These are phyloP conservation scores for Lepidochitona cinerea DNA, from an alignment of 2,888 invertebrate species.

Conservation along the genomic window DNA sequence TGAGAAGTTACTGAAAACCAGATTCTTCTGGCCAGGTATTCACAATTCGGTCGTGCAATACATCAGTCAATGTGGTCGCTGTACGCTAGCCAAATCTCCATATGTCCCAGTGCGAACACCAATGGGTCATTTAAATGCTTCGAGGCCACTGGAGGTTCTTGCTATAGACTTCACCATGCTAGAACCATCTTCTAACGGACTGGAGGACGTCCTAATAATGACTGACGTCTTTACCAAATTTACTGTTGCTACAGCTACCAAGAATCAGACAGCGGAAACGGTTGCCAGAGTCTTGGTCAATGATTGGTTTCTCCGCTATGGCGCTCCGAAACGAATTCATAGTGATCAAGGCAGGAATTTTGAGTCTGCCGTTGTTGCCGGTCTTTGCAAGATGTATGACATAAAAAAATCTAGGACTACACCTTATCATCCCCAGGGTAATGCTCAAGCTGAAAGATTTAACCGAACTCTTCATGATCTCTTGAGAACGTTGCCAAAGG, in stretches of 20 bases:
- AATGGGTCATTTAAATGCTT: conserved; percentile 12
- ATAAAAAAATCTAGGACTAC: conserved; percentile 18
- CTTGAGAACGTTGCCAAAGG: conserved; percentile 1
- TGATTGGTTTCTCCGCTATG: conserved; percentile 23
- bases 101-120: neutral
- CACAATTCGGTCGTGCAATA: conserved; percentile 10
- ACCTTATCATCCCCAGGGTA: conserved; percentile 21
- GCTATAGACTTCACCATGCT: conserved; percentile 28
- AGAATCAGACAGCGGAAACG: conserved; percentile 27
- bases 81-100: conserved; percentile 14
- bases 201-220: conserved; percentile 27
- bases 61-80: conserved; percentile 9
- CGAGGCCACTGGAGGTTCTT: conserved; percentile 19
- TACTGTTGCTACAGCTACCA: conserved; percentile 25
- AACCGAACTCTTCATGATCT: conserved; percentile 12
- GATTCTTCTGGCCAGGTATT: conserved; percentile 23
- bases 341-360: too few relatives aligned
- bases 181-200: conserved; percentile 14
- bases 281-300: conserved; percentile 16
- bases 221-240: conserved; percentile 29
- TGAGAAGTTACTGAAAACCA: neutral
- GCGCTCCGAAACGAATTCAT: conserved; percentile 20
- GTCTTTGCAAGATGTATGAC: conserved; percentile 20
- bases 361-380: conserved; percentile 14
- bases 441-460: conserved; percentile 18